phyloP scores from a whole-genome alignment of 2,888 invertebrate genomes.

The Lathronympha strigana region DNA sequence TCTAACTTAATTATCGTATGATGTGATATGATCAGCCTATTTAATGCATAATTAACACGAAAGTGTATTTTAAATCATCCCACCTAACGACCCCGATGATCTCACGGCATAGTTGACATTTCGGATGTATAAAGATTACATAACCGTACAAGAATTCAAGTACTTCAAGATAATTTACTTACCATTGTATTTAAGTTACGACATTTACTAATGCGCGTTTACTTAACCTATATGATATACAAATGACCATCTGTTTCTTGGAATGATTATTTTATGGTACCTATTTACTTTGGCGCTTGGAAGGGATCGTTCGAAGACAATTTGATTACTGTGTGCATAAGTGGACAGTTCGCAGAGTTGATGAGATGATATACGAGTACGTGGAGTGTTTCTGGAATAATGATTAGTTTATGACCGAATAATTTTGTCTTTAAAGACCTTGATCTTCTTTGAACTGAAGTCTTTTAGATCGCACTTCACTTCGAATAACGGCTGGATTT shows the following conservation, averaged over 20 bases:
- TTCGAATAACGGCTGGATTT: too few species aligned
- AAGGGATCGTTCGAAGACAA: neutral
- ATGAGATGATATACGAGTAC: slow-evolving; percentile 1
- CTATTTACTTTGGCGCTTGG: slow-evolving; percentile 1
- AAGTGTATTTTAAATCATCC: slow-evolving; percentile 2
- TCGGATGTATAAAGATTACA: slow-evolving; percentile 12
- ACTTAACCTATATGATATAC: slow-evolving; percentile 33
- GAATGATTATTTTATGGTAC: neutral
- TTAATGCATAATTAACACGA: slow-evolving; percentile 22
- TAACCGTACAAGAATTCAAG: slow-evolving; percentile 9
- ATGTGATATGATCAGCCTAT: slow-evolving; percentile 8
- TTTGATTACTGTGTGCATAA: neutral
- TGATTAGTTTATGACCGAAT: neutral
- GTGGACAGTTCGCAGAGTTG: slow-evolving; percentile 2
- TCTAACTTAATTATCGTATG: neutral
- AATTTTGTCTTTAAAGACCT: too few species aligned
- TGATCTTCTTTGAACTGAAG: too few species aligned
- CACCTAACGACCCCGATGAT: slow-evolving; percentile 37
- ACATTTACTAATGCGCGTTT: slow-evolving; percentile 25
- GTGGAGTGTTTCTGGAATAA: neutral
- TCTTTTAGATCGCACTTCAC: too few species aligned
- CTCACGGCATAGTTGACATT: slow-evolving; percentile 43
- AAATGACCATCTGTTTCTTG: slow-evolving; percentile 15
- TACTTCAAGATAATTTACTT: slow-evolving; percentile 26
- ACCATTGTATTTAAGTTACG: slow-evolving; percentile 30